These are phyloP conservation scores for Enteromius thamalakanensis DNA, from an alignment of 2,797 vertebrate genomes.

Conservation along the genomic window DNA sequence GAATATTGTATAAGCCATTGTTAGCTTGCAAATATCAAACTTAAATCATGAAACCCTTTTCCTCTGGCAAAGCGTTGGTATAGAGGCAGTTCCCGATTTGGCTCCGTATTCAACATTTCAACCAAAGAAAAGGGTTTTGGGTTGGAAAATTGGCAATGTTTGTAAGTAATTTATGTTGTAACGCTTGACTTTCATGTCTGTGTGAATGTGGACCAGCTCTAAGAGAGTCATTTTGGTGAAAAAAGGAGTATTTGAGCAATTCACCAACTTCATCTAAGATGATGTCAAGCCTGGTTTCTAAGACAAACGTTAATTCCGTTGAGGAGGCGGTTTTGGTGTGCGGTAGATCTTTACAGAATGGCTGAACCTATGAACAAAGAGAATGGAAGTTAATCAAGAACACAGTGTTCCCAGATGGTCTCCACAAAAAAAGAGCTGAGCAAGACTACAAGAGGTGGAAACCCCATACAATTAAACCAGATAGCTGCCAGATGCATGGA, in stretches of 20 bases:
- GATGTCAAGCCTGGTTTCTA: constrained; percentile 18
- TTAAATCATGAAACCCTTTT: not conserved
- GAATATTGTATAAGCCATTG: not conserved
- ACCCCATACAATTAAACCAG: constrained; percentile 74
- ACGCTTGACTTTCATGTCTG: not conserved
- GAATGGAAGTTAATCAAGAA: constrained; percentile 76
- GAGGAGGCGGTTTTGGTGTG: constrained; percentile 49
- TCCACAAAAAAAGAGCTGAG: constrained; percentile 64
- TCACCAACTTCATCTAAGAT: constrained; percentile 15
- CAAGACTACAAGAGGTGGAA: constrained; percentile 72
- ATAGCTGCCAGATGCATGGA: constrained; percentile 76
- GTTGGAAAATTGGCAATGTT: constrained; percentile 25
- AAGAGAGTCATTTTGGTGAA: constrained; percentile 6
- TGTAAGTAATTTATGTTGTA: constrained; percentile 9
- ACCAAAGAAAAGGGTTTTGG: constrained; percentile 23
- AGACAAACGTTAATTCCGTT: constrained; percentile 53
- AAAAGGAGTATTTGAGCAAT: not conserved
- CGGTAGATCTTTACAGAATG: constrained; percentile 72
- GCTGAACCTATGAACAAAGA: constrained; percentile 69
- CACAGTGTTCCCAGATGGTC: constrained; percentile 78
- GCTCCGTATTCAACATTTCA: not conserved
- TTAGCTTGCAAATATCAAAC: constrained; percentile 7
- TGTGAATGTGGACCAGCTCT: not conserved
- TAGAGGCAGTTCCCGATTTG: constrained; percentile 2
- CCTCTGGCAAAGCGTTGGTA: not conserved